Evolutionary conservation across 2,888 invertebrate species (phyloP).

Genomic region (Orthonychiurus folsomi): DNA sequence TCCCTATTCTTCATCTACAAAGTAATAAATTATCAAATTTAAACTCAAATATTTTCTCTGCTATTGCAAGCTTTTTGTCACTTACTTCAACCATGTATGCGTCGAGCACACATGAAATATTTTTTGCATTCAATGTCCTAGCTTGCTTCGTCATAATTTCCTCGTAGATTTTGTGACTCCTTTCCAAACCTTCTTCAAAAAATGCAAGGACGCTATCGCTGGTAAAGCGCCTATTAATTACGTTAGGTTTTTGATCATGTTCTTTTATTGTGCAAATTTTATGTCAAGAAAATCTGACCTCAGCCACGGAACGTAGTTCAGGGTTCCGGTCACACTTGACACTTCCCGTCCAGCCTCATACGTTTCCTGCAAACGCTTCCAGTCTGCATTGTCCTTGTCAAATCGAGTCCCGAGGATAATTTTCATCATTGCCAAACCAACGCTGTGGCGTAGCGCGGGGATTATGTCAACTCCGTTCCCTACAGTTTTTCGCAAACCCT

Average conservation of each 20-base stretch:
- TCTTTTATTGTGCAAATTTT: no score
- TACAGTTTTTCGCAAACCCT: slow-evolving; percentile 21
- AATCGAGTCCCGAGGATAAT: slow-evolving; percentile 70
- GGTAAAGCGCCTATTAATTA: background rate
- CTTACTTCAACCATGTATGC: slow-evolving; percentile 44
- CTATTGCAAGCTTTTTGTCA: slow-evolving; percentile 39
- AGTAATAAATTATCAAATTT: no score
- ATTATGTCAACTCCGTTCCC: slow-evolving; percentile 18
- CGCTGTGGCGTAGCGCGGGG: slow-evolving; percentile 52
- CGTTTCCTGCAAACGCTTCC: slow-evolving; percentile 61
- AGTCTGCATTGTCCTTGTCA: slow-evolving; percentile 53
- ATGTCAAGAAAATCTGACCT: slow-evolving; percentile 52
- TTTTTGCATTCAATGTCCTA: slow-evolving; percentile 30
- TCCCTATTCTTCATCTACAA: slow-evolving; percentile 6
- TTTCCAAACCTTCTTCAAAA: background rate
- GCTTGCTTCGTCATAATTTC: slow-evolving; percentile 52
- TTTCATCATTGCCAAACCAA: slow-evolving; percentile 68
- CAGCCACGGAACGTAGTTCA: slow-evolving; percentile 75
- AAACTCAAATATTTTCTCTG: background rate
- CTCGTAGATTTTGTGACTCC: slow-evolving; percentile 52
- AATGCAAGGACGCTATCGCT: background rate
- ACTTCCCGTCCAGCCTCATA: slow-evolving; percentile 67
- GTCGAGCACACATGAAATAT: slow-evolving; percentile 38
- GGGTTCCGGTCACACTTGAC: slow-evolving; percentile 68
- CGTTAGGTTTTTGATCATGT: no score